These are phyloP conservation scores for Caenorhabditis imperialis DNA, from an alignment of 2,888 invertebrate genomes.

Conservation along the genomic window DNA sequence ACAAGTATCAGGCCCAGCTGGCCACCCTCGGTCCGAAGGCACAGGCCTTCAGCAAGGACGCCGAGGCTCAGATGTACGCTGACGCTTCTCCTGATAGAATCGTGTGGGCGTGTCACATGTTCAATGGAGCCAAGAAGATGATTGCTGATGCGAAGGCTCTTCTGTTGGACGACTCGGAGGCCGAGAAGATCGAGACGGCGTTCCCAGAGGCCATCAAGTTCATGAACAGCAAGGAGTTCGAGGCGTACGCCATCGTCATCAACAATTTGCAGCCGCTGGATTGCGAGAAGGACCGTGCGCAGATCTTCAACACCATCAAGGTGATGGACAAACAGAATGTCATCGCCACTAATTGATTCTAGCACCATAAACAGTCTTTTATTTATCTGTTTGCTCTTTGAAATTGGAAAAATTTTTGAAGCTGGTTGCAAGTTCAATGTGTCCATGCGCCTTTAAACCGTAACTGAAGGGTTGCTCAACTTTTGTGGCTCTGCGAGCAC, in stretches of 20 bases:
- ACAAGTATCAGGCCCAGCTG: constrained; percentile 42
- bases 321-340: constrained; percentile 44
- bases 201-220: constrained; percentile 50
- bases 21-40: constrained; percentile 44
- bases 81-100: constrained; percentile 51
- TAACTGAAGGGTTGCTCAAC: too few species aligned
- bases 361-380: too few species aligned
- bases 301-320: constrained; percentile 50
- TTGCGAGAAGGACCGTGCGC: constrained; percentile 46
- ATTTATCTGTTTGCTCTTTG: too few species aligned
- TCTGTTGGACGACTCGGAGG: constrained; percentile 31
- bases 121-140: constrained; percentile 37
- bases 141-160: constrained; percentile 31
- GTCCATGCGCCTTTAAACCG: too few species aligned
- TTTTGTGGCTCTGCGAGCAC: too few species aligned
- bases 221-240: constrained; percentile 51
- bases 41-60: constrained; percentile 32
- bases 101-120: constrained; percentile 52
- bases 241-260: constrained; percentile 44
- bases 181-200: constrained; percentile 20
- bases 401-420: too few species aligned
- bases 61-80: constrained; percentile 42
- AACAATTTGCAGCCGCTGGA: constrained; percentile 42
- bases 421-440: too few species aligned
- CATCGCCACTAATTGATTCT: constrained; percentile 25